Evolutionary conservation across 2,888 invertebrate genomes (phyloP), one percentile per base, ranked within the genome.

Genomic region (Cheilosia vernalis): DNA sequence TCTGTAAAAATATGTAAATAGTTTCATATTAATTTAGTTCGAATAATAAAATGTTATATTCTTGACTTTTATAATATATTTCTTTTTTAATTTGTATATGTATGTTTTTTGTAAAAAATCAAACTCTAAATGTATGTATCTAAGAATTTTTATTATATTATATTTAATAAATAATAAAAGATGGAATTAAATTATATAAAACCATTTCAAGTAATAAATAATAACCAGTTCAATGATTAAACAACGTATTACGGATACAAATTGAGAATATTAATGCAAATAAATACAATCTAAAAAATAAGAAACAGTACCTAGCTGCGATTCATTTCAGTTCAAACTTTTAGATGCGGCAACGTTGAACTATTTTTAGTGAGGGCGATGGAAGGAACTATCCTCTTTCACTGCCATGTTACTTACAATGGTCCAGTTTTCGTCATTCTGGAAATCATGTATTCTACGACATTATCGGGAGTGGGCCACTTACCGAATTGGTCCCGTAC

Each of bases 71-170:
- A 33, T 56, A 7, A 19, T 13, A 51, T 42, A 21, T 58, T 49
- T 55, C 9, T 7, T 66, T 53, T 37, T 53, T 67, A 55, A 42
- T 24, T 33, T 55, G 27, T 40, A 56, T 58, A 56, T 58, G 24
- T 78, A 56, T 61, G 69, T 70, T 70, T 70, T 40, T 27, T 78
- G 70, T 78, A 70, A 47, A 69, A 61, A 37, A 64, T 58, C 40
- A 70, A 70, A 58, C 55, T 78, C 70, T 78, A 10, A 58, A 78
- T 78, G 64, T 70, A 78, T 70, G 64, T 64, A 70, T 78, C 61
- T 70, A 78, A 27, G 60, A 49, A 78, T 70, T 70, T 69, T 77
- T 69, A 69, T 56, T 74, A 53, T 40, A 69, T 76, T 40, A 69
- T 76, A 69, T 76, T 47, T 56, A 69, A 58, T 56, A 70, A 70